phyloP scores from a whole-genome alignment of 2,113 vertebrate genomes.

The Poeciliopsis turrubarensis region DNA sequence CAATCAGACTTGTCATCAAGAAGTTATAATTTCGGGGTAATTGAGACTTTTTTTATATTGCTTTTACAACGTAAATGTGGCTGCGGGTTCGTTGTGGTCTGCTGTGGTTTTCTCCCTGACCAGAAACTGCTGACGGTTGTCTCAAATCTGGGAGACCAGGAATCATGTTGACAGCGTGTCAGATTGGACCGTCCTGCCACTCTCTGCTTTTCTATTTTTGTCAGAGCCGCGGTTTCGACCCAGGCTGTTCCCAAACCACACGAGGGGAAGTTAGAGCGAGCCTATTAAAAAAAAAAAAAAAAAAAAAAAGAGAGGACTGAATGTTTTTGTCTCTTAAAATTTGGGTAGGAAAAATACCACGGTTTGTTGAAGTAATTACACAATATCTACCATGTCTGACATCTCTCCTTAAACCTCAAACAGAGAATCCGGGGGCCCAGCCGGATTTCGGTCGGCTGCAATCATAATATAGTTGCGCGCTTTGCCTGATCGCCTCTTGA shows the following conservation, averaged over 20 bases:
- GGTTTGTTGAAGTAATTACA: not conserved
- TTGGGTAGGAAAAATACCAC: not conserved
- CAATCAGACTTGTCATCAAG: not conserved
- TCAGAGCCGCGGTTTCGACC: constrained; percentile 50
- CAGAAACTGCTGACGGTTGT: constrained; percentile 4
- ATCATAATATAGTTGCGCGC: constrained; percentile 9
- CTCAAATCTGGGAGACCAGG: constrained; percentile 41
- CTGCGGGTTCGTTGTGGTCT: constrained; percentile 13
- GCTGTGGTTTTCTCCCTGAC: constrained; percentile 31
- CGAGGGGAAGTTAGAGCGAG: constrained; percentile 8
- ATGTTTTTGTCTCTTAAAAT: constrained; percentile 3
- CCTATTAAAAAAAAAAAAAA: not conserved
- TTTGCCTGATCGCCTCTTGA: constrained; percentile 28
- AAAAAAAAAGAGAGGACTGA: not conserved
- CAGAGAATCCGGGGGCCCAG: not conserved
- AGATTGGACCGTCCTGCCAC: constrained; percentile 67
- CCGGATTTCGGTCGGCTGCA: constrained; percentile 4
- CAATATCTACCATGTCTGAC: not conserved
- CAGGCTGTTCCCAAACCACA: constrained; percentile 31
- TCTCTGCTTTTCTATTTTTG: constrained; percentile 70
- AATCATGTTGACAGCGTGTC: constrained; percentile 72
- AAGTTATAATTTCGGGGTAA: not conserved
- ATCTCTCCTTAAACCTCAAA: not conserved
- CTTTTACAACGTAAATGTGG: constrained; percentile 17
- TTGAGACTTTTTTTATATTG: not conserved